phyloP scores from a whole-genome alignment of 2,113 vertebrate species.

The Globicephala melas region DNA sequence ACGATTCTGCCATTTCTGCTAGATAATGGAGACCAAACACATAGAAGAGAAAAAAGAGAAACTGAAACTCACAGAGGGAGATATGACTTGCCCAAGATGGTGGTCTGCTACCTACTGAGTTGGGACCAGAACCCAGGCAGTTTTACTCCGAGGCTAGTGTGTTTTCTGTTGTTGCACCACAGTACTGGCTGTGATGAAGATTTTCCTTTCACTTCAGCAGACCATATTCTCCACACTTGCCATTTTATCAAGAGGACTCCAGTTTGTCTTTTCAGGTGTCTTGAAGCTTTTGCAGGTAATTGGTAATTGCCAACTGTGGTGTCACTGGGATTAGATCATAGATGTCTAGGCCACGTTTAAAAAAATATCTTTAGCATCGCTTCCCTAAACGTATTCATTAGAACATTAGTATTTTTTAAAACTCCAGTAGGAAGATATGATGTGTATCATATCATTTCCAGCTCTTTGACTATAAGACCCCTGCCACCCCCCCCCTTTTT shows the following conservation, averaged over 20 bases:
- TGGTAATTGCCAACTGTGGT: neutral
- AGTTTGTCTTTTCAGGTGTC: neutral
- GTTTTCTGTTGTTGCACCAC: neutral
- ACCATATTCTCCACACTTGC: neutral
- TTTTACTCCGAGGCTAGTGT: accelerated
- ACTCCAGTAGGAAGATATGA: neutral
- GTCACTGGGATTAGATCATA: neutral
- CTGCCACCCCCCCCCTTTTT: accelerated
- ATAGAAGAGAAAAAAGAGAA: neutral
- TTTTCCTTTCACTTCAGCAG: neutral
- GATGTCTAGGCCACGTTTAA: neutral
- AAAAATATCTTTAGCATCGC: neutral
- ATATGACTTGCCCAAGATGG: neutral
- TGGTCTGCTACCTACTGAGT: neutral
- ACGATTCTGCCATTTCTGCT: neutral
- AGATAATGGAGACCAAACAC: neutral
- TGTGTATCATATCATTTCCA: neutral
- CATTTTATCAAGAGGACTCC: neutral
- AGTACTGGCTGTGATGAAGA: too few species aligned
- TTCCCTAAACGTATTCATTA: neutral
- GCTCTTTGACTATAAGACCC: neutral
- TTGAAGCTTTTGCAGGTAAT: neutral
- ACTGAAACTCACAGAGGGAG: neutral
- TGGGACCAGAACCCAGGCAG: neutral
- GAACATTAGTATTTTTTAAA: neutral